Percentiles rank a stretch among this genome's conserved stretches.
Conservation (phyloP, 2,113 vertebrate genomes). For the Sakesphorus luctuosus region DNA sequence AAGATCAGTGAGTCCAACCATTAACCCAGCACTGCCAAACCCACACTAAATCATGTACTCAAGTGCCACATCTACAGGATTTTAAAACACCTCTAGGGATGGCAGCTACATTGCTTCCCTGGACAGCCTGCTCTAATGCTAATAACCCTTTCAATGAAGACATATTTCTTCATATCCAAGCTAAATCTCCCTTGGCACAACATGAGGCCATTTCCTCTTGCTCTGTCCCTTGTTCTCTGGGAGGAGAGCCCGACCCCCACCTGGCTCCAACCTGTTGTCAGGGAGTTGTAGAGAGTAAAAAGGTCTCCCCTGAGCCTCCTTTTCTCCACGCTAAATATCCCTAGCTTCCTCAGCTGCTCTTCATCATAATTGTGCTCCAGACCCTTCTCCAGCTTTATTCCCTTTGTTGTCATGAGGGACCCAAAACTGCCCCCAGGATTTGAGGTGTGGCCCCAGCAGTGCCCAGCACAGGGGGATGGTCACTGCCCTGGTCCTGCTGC, state of each 20-base stretch:
- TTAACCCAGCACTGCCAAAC: not conserved
- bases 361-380: not conserved
- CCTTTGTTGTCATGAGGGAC: too few relatives aligned
- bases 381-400: accelerated
- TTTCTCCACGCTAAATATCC: not conserved
- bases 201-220: accelerated
- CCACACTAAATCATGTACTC: not conserved
- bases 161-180: not conserved
- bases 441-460: not conserved
- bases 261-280: not conserved
- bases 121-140: not conserved
- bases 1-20: not conserved
- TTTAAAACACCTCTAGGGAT: not conserved
- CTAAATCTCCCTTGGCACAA: accelerated
- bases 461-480: not conserved
- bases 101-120: too few relatives aligned
- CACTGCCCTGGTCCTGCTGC: not conserved
- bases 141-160: not conserved
- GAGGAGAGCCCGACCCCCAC: not conserved
- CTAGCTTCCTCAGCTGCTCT: not conserved
- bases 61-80: not conserved
- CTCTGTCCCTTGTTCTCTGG: not conserved
- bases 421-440: not conserved
- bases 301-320: not conserved
- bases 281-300: not conserved